phyloP scores from a whole-genome alignment of 2,888 invertebrate species.

The Pterobdella sp. region DNA sequence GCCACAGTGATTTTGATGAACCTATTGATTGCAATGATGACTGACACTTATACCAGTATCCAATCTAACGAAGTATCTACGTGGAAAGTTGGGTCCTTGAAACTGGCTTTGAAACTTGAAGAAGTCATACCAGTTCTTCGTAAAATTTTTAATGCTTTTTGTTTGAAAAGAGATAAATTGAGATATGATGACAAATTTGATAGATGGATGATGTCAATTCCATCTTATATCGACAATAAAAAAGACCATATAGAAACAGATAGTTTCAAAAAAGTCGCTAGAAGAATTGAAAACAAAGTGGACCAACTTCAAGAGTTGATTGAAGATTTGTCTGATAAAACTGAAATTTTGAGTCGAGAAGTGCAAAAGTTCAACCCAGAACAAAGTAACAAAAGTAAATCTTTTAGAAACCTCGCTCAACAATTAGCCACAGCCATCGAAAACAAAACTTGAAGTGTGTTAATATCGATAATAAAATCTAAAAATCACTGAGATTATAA shows the following conservation, averaged over 20 bases:
- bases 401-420: not conserved
- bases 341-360: conserved; percentile 17
- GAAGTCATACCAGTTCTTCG: conserved; percentile 32
- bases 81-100: conserved; percentile 47
- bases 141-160: conserved; percentile 23
- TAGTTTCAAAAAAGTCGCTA: conserved; percentile 25
- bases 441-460: not conserved
- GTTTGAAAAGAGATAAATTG: conserved; percentile 28
- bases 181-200: conserved; percentile 24
- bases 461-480: too few relatives aligned
- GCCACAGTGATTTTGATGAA: conserved; percentile 40
- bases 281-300: conserved; percentile 28
- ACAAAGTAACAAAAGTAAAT: not conserved
- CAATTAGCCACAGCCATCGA: not conserved
- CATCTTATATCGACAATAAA: not conserved
- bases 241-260: not conserved
- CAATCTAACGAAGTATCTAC: conserved; percentile 41
- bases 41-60: conserved; percentile 42
- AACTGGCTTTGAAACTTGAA: conserved; percentile 42
- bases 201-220: conserved; percentile 31
- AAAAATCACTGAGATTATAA: too few relatives aligned
- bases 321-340: conserved; percentile 22
- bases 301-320: conserved; percentile 24
- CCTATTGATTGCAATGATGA: conserved; percentile 42
- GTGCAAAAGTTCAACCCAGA: not conserved